A percentile compares a stretch with the other conserved stretches of the same genome.
phyloP scores from a whole-genome alignment of 2,888 invertebrate species.

The Gonocerus acuteangulatus region DNA sequence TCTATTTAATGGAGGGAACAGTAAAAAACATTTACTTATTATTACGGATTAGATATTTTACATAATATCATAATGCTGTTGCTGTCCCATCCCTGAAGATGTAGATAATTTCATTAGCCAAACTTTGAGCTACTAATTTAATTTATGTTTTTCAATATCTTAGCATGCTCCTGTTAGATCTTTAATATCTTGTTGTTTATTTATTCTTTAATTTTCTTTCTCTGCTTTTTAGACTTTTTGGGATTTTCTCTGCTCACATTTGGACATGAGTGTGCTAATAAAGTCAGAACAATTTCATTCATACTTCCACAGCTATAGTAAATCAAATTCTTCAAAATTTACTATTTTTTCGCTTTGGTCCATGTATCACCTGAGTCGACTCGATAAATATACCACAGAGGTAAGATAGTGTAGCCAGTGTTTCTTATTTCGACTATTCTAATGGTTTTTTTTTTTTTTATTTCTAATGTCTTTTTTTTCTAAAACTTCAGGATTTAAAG shows the following conservation, averaged over 20 bases:
- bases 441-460: not conserved
- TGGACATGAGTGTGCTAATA: not conserved
- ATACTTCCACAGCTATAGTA: not conserved
- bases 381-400: not conserved
- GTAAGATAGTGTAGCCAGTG: not conserved
- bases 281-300: not conserved
- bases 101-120: no score
- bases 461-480: not conserved
- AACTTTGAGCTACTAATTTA: no score
- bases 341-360: not conserved
- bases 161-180: no score
- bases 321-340: not conserved
- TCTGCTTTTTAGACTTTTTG: not conserved
- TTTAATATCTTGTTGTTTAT: not conserved
- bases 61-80: no score
- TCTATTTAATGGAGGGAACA: no score
- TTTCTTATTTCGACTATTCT: not conserved
- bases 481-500: constrained; percentile 33
- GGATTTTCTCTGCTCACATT: not conserved
- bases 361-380: not conserved
- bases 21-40: no score
- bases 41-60: no score
- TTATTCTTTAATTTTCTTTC: not conserved
- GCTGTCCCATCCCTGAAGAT: no score
- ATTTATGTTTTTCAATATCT: no score